phyloP scores from a whole-genome alignment of 2,888 invertebrate genomes.

The Epinotia nisella region DNA sequence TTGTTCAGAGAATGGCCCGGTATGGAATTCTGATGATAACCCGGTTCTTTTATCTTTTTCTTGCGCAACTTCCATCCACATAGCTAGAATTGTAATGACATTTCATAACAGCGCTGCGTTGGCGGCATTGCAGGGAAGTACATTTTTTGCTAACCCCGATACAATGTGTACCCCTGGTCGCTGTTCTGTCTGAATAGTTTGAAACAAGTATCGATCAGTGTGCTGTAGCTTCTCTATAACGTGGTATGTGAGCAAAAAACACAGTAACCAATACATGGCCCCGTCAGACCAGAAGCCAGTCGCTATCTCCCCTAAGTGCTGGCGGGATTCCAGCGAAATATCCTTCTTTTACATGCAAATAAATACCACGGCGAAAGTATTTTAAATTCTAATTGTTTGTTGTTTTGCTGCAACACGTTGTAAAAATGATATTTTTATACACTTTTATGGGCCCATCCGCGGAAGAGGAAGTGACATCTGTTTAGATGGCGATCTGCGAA shows the following conservation, averaged over 20 bases:
- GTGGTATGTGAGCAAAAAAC: conserved; percentile 3
- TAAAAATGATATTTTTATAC: conserved; percentile 24
- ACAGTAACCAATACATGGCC: conserved; percentile 1
- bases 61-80: conserved; percentile 20
- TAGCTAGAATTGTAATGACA: conserved; percentile 28
- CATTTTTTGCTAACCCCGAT: conserved; percentile 22
- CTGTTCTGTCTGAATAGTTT: background rate
- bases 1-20: conserved; percentile 11
- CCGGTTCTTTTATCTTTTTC: conserved; percentile 37
- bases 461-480: conserved; percentile 39
- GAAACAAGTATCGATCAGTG: conserved; percentile 20
- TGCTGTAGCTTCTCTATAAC: conserved; percentile 8
- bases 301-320: conserved; percentile 46
- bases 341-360: conserved; percentile 46
- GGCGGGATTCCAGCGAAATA: conserved; percentile 58
- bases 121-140: conserved; percentile 23
- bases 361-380: conserved; percentile 55
- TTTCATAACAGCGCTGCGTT: conserved; percentile 28
- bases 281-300: conserved; percentile 30
- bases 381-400: conserved; percentile 31
- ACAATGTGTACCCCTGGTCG: conserved; percentile 4
- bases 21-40: conserved; percentile 21
- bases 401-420: conserved; percentile 19
- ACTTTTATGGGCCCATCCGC: conserved; percentile 15
- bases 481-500: conserved; percentile 20